phyloP scores from a whole-genome alignment of 1,140 invertebrate species.

The Drosophila elegans region DNA sequence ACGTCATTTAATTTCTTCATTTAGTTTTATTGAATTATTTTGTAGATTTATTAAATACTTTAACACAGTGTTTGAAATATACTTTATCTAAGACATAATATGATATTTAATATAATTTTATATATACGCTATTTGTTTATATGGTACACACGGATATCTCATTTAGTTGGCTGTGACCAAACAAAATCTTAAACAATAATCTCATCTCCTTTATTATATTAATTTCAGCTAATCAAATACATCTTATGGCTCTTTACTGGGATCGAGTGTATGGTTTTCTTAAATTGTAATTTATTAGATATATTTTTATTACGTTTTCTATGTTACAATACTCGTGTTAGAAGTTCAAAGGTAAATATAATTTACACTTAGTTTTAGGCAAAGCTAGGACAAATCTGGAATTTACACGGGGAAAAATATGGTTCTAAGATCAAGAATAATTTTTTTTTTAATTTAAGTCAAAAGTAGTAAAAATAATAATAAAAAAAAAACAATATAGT shows the following conservation, averaged over 20 bases:
- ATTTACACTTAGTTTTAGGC: constrained; percentile 53
- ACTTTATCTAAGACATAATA: constrained; percentile 75
- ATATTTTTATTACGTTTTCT: constrained; percentile 31
- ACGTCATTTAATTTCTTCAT: constrained; percentile 34
- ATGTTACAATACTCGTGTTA: constrained; percentile 75
- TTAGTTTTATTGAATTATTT: constrained; percentile 59
- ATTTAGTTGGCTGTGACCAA: constrained; percentile 20
- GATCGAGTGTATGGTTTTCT: constrained; percentile 16
- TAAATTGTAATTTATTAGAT: not conserved
- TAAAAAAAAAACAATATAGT: too few relatives aligned
- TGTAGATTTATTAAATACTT: constrained; percentile 81
- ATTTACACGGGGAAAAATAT: constrained; percentile 3
- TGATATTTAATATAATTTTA: constrained; percentile 55
- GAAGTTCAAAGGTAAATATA: constrained; percentile 42
- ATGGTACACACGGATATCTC: constrained; percentile 59
- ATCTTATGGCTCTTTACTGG: constrained; percentile 70
- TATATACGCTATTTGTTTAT: constrained; percentile 45
- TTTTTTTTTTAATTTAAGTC: too few relatives aligned
- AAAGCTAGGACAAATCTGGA: constrained; percentile 19
- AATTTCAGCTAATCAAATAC: constrained; percentile 73
- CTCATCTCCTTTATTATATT: constrained; percentile 50
- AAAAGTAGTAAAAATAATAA: too few relatives aligned
- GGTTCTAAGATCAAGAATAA: not conserved
- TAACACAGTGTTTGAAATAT: constrained; percentile 83
- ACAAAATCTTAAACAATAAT: constrained; percentile 62